Base-by-base conservation (phyloP, 2,888 invertebrate genomes). In the Leptinotarsa tumamoca region DNA sequence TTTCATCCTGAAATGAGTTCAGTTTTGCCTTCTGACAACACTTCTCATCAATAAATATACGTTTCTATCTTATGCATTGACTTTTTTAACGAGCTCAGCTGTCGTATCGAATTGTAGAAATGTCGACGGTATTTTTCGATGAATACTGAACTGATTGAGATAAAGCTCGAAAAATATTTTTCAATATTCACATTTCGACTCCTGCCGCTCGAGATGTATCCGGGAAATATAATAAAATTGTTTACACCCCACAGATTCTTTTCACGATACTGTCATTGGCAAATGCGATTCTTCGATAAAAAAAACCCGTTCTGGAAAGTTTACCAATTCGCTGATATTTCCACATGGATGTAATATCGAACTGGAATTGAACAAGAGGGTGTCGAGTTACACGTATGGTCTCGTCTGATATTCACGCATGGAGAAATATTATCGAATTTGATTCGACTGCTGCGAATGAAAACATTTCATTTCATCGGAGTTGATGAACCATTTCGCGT, bases 191-290 rank as follows among this genome's bases (percentile, higher is more conserved):
- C 18, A 18, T 54, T 54, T 54, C 54, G n/a, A 10, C 54, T 54
- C 7, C 10, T 54, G 18, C 13, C 18, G 54, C 54, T 18, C 54
- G 54, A 54, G 18, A 54, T 54, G 54, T 18, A 54, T 54, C 54
- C 18, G 54, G 54, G 13, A 18, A 54, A 18, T 18, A 21, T 18
- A 54, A 54, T 18, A 54, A 54, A 54, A 54, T 54, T 54, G 54
- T 54, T 54, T 18, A 18, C 54, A 54, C 18, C 13, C 54, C n/a
- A 54, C 54, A 54, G 54, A 54, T 54, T 54, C 54, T 54, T 54
- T 54, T 54, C 54, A 18, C n/a, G 54, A 54, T 54, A 54, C 54
- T 54, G 54, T 18, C 54, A 54, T 4, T 18, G 43, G n/a, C 54
- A 54, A 54, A 54, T 18, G 10, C 54, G 18, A 54, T 18, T 7